phyloP scores from a whole-genome alignment of 2,888 invertebrate genomes.

The Cryptophagus acutangulus region DNA sequence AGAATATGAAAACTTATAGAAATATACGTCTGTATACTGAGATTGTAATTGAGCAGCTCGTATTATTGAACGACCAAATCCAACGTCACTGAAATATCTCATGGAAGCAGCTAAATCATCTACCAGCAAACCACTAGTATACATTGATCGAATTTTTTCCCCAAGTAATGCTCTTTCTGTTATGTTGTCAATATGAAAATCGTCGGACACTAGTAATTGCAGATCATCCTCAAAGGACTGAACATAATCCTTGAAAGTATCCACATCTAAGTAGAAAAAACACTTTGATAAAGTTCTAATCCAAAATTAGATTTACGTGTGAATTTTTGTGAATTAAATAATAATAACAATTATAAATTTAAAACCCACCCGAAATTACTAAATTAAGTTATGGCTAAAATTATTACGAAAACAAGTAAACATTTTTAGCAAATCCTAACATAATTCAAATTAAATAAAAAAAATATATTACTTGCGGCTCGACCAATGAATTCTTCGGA shows the following conservation, averaged over 20 bases:
- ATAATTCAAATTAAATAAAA: no score
- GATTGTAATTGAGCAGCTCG: constrained; percentile 18
- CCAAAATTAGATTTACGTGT: no score
- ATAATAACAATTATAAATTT: not conserved
- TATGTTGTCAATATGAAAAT: constrained; percentile 22
- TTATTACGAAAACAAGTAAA: no score
- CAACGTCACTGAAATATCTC: constrained; percentile 9
- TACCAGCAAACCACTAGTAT: constrained; percentile 18
- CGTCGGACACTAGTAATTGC: constrained; percentile 4
- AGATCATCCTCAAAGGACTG: not conserved
- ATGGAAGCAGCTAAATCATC: constrained; percentile 17
- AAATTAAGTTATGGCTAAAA: no score
- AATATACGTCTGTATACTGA: constrained; percentile 21
- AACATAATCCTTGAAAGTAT: not conserved
- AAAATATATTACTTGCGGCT: constrained; percentile 11
- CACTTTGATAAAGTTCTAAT: no score
- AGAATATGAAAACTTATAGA: constrained; percentile 28
- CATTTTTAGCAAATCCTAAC: no score
- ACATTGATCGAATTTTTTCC: constrained; percentile 21
- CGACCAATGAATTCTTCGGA: constrained; percentile 20
- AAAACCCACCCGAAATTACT: no score
- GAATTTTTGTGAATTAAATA: not conserved
- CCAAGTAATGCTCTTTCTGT: constrained; percentile 13
- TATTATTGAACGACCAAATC: not conserved
- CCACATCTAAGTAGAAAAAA: not conserved